These are phyloP conservation scores for Sciaenops ocellatus DNA, from an alignment of 2,797 vertebrate genomes.

Conservation along the genomic window DNA sequence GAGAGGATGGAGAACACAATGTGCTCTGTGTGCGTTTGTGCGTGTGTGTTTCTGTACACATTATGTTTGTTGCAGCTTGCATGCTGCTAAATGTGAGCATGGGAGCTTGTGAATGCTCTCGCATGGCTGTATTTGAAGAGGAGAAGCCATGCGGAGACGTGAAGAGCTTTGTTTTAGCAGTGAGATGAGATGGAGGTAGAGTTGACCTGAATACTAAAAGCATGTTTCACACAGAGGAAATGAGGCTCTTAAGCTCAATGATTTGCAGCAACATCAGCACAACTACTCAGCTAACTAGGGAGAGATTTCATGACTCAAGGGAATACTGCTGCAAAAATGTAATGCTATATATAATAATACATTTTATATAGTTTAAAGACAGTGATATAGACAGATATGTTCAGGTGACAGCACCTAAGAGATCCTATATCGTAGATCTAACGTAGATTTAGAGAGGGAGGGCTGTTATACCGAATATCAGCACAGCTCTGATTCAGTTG, in stretches of 20 bases:
- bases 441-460: too few relatives aligned
- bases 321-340: slow-evolving; percentile 4
- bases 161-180: slow-evolving; percentile 49
- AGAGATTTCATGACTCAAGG: slow-evolving; percentile 41
- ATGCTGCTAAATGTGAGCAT: background rate
- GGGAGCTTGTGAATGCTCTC: slow-evolving; percentile 14
- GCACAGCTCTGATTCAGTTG: too few relatives aligned
- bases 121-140: slow-evolving; percentile 23
- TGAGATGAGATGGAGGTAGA: slow-evolving; percentile 44
- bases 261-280: slow-evolving; percentile 32
- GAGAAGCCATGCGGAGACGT: slow-evolving; percentile 15
- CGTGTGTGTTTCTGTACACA: slow-evolving; percentile 11
- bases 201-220: slow-evolving; percentile 65
- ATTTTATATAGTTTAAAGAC: slow-evolving; percentile 11
- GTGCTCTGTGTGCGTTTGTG: slow-evolving; percentile 34
- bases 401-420: too few relatives aligned
- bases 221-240: slow-evolving; percentile 51
- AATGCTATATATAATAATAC: slow-evolving; percentile 14
- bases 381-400: too few relatives aligned
- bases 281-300: slow-evolving; percentile 28
- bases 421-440: background rate
- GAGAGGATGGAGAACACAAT: slow-evolving; percentile 52
- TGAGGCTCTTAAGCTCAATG: slow-evolving; percentile 34
- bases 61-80: slow-evolving; percentile 13
- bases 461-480: too few relatives aligned